Base-by-base conservation (phyloP, 2,797 vertebrate species). In the Galagoides demidoff region DNA sequence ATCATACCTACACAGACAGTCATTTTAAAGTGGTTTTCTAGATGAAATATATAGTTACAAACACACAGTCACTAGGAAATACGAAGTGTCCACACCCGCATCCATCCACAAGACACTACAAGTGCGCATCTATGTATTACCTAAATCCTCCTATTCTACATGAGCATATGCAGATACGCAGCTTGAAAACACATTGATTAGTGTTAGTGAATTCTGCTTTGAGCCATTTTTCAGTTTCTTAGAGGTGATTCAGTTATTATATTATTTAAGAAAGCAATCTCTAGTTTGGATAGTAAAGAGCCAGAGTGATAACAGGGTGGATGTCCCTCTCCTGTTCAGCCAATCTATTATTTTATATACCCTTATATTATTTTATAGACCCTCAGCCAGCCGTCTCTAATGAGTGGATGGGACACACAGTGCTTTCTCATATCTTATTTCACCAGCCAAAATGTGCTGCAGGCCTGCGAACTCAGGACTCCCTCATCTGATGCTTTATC, bases 11-110 rank as follows among this genome's bases (percentile, higher is more conserved):
- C 14, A 79, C 5, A 66, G n/a, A 49, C 25, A 85, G 10, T 88
- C 19, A 74, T 83, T 95, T 86, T 85, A 79, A 74, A 85, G 23
- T 81, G 23, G 13, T 82, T 89, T 93, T 85, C 37, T 88, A 86
- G 64, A 7, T 1, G 25, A 22, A 34, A 27, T 59, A 57, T 64
- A 23, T 23, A 64, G 49, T 14, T n/a, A 34, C 7, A 19, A 29
- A n/a, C 64, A 66, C 11, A 52, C n/a, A 90, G 64, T 93, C 37
- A 61, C 52, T 71, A 82, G n/a, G 70, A 70, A 89, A 96, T 76
- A 63, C 27, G 73, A 95, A 66, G n/a, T 77, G 90, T 81, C 57
- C 82, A 39, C 49, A 89, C 71, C 84, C 23, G 39, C 63, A 95
- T 34, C 59, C 49, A 57, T 34, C 59, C 49, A 57, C 74, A 91